Evolutionary conservation across 2,113 vertebrate species (phyloP).

Genomic region (Crotophaga sulcirostris): DNA sequence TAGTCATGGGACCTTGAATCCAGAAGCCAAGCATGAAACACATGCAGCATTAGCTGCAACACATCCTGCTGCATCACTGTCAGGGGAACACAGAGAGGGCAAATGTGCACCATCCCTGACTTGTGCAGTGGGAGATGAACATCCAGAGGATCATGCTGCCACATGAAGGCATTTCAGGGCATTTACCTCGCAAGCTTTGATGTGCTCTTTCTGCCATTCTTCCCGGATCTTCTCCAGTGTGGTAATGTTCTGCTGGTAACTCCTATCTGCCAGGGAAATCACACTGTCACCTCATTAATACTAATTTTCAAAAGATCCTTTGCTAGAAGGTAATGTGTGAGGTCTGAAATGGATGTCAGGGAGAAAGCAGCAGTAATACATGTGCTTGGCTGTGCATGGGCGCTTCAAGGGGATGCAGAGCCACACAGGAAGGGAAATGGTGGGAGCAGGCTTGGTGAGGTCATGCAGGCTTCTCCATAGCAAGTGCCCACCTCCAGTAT

Average conservation of each 20-base stretch:
- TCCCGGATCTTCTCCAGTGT: conserved; percentile 81
- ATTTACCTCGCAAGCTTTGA: conserved; percentile 87
- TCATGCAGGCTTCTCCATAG: background rate
- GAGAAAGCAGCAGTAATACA: background rate
- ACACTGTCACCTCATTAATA: background rate
- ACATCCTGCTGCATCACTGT: background rate
- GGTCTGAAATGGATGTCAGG: background rate
- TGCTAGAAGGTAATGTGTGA: background rate
- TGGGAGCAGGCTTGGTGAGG: background rate
- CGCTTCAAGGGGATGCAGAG: background rate
- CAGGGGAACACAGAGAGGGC: background rate
- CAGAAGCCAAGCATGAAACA: background rate
- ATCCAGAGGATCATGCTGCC: rapidly evolving
- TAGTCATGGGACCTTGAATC: background rate
- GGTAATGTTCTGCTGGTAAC: conserved; percentile 80
- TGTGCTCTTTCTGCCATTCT: conserved; percentile 89
- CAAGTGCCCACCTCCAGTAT: rapidly evolving
- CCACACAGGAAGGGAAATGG: too few species aligned
- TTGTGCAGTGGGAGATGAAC: background rate
- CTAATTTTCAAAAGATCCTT: background rate
- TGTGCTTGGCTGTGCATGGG: background rate
- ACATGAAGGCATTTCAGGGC: rapidly evolving
- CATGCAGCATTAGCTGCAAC: background rate
- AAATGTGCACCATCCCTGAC: background rate
- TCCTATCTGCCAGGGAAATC: conserved; percentile 74